A percentile compares a stretch with the other conserved stretches of the same genome.
Evolutionary conservation across 2,797 vertebrate species (phyloP).

Genomic region (Gymnocypris eckloni): DNA sequence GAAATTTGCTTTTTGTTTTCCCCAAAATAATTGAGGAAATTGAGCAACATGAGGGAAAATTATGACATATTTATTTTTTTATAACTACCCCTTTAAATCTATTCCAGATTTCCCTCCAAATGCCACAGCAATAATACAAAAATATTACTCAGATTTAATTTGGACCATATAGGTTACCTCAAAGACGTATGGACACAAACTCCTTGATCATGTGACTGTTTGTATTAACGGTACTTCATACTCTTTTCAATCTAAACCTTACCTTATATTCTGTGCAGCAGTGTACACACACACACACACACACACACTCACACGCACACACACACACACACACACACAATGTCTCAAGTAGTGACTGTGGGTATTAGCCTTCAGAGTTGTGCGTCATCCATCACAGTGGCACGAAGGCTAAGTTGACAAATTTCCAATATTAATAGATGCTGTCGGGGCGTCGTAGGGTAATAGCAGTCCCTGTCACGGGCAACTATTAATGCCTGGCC

Average conservation of each 20-base stretch:
- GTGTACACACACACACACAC: neutral
- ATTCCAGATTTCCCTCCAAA: neutral
- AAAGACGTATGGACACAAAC: neutral
- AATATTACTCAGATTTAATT: neutral
- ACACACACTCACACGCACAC: neutral
- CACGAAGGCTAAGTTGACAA: constrained; percentile 80
- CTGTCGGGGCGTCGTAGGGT: constrained; percentile 78
- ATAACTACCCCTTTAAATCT: neutral
- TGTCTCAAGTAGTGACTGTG: neutral
- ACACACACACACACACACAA: constrained; percentile 21
- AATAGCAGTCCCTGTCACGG: constrained; percentile 81
- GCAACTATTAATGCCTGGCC: constrained; percentile 76
- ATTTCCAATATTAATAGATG: constrained; percentile 80
- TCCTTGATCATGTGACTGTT: neutral
- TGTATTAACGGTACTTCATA: neutral
- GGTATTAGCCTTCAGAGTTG: constrained; percentile 66
- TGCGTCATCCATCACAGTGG: constrained; percentile 68
- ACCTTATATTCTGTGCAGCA: neutral
- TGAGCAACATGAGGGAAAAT: neutral
- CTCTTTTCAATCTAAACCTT: neutral
- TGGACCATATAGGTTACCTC: neutral
- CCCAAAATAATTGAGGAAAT: neutral
- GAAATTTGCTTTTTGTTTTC: neutral
- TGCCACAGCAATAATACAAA: neutral
- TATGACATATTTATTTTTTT: too few species aligned